Evolutionary conservation across 2,113 vertebrate species (phyloP).

Genomic region (Alligator sinensis): DNA sequence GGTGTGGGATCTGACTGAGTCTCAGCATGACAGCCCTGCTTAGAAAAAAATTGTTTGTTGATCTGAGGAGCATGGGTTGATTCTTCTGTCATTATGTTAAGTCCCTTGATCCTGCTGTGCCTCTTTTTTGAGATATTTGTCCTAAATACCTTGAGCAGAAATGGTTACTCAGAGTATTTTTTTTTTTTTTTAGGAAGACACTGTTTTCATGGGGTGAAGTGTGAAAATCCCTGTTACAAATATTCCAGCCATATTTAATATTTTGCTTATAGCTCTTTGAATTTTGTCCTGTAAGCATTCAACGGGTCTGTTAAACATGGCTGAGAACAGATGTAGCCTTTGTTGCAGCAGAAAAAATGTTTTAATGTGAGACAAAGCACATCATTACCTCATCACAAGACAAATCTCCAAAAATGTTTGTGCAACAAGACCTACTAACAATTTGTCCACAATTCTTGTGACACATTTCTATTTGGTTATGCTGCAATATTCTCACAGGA

Average conservation of each 20-base stretch:
- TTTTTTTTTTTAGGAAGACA: neutral
- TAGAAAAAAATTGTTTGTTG: neutral
- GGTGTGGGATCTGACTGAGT: neutral
- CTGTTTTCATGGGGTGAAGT: neutral
- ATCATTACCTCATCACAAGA: no score
- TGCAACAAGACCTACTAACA: no score
- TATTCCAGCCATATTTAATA: slow-evolving; percentile 53
- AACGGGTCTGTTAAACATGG: slow-evolving; percentile 53
- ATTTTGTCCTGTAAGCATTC: slow-evolving; percentile 58
- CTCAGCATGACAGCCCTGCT: neutral
- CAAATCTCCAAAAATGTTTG: no score
- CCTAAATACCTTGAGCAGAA: neutral
- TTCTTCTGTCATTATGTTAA: neutral
- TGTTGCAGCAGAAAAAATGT: no score
- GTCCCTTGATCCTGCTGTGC: neutral
- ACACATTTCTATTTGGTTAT: no score
- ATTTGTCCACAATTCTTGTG: no score
- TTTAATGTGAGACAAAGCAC: no score
- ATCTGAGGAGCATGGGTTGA: neutral
- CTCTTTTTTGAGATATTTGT: neutral
- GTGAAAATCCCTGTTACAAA: neutral
- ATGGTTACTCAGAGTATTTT: neutral
- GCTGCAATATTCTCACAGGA: no score
- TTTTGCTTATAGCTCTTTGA: slow-evolving; percentile 36
- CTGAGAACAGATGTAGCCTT: neutral